Evolutionary conservation across 2,888 invertebrate genomes (phyloP).

Genomic region (Cyaniris semiargus): DNA sequence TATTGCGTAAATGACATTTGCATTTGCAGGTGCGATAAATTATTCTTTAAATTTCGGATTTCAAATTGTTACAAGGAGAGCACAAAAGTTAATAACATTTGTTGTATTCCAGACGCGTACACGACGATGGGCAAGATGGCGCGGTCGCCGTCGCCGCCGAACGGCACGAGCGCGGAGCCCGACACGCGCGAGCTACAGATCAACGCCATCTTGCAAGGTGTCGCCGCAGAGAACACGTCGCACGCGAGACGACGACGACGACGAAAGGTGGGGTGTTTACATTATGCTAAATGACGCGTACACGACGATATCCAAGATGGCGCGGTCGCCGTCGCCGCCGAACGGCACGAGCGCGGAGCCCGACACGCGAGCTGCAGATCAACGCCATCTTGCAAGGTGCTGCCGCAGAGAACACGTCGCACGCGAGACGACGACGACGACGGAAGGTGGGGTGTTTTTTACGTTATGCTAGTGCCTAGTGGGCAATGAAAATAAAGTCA

Average conservation of each 20-base stretch:
- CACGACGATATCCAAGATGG: slow-evolving; percentile 64
- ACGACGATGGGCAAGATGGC: slow-evolving; percentile 72
- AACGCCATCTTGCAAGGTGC: slow-evolving; percentile 74
- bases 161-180: slow-evolving; percentile 46
- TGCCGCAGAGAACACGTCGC: slow-evolving; percentile 66
- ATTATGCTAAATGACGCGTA: too few relatives aligned
- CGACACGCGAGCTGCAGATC: slow-evolving; percentile 70
- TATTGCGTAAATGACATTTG: too few relatives aligned
- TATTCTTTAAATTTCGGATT: too few relatives aligned
- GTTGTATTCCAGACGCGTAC: too few relatives aligned
- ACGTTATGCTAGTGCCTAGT: too few relatives aligned
- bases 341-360: slow-evolving; percentile 47
- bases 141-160: slow-evolving; percentile 64
- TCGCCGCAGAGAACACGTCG: slow-evolving; percentile 68
- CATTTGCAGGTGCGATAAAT: too few relatives aligned
- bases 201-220: slow-evolving; percentile 73
- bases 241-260: slow-evolving; percentile 57
- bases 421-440: slow-evolving; percentile 57
- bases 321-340: slow-evolving; percentile 65
- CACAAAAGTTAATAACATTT: too few relatives aligned
- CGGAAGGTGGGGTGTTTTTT: slow-evolving; percentile 61
- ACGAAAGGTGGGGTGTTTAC: slow-evolving; percentile 59
- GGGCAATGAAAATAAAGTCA: too few relatives aligned
- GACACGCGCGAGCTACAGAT: slow-evolving; percentile 73
- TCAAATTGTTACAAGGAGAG: too few relatives aligned